Evolutionary conservation across 2,797 vertebrate genomes (phyloP).

Genomic region (Amniataba percoides): DNA sequence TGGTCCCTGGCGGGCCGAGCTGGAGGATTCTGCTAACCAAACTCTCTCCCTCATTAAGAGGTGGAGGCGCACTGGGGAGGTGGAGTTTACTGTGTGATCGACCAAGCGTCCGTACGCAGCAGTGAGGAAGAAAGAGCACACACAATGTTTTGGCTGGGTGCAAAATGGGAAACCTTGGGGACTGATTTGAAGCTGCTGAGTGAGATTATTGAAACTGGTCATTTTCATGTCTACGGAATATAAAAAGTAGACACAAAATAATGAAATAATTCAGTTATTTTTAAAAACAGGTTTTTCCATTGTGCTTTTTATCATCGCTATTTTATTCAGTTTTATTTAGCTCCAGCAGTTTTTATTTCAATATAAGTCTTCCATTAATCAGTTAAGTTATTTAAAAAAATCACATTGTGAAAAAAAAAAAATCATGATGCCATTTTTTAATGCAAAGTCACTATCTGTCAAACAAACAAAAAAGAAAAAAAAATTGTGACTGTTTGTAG

Average conservation of each 20-base stretch:
- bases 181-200: slow-evolving; percentile 1
- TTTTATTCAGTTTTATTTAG: neutral
- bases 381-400: too few relatives aligned
- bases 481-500: neutral
- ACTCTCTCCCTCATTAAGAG: slow-evolving; percentile 99
- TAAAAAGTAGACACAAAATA: neutral
- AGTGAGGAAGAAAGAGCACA: slow-evolving; percentile 93
- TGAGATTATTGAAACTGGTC: neutral
- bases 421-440: neutral
- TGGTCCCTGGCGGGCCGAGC: slow-evolving; percentile 99
- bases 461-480: neutral
- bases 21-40: slow-evolving; percentile 99
- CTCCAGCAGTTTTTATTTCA: neutral
- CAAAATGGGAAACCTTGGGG: slow-evolving; percentile 25
- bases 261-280: neutral
- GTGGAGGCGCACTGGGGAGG: slow-evolving; percentile 98
- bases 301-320: neutral
- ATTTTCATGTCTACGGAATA: neutral
- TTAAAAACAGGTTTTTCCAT: neutral
- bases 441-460: neutral
- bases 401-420: neutral
- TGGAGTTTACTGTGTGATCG: slow-evolving; percentile 97
- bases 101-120: slow-evolving; percentile 91
- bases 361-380: neutral
- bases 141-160: slow-evolving; percentile 68